Percentiles rank a stretch among this genome's conserved stretches.
Conservation (phyloP, 2,113 vertebrate genomes). For the Coreoperca whiteheadi region DNA sequence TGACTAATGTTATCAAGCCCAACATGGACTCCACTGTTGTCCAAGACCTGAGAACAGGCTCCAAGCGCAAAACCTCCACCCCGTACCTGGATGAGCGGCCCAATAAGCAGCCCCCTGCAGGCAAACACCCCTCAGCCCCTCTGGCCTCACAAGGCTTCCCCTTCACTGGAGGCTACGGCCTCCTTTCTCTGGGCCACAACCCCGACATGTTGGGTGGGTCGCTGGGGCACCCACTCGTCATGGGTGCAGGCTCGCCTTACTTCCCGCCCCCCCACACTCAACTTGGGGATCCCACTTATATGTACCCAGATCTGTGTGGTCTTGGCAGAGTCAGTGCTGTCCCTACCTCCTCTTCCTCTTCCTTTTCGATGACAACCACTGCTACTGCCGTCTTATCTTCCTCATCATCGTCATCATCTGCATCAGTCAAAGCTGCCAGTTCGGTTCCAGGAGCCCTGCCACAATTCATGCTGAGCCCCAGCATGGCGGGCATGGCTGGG, state of each 20-base stretch:
- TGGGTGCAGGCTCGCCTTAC: conserved; percentile 89
- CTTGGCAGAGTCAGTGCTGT: conserved; percentile 44
- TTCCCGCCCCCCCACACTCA: conserved; percentile 88
- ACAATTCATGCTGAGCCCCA: conserved; percentile 90
- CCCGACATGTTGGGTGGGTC: conserved; percentile 89
- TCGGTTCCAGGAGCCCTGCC: conserved; percentile 88
- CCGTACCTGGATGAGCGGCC: conserved; percentile 83
- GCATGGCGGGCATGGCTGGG: conserved; percentile 85
- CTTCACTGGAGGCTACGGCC: conserved; percentile 87
- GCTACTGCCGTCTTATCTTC: conserved; percentile 51
- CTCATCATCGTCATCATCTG: conserved; percentile 84
- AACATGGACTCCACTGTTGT: conserved; percentile 77
- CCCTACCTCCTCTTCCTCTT: conserved; percentile 82
- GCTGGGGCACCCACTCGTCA: conserved; percentile 89
- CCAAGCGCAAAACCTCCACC: conserved; percentile 88
- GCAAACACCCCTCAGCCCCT: conserved; percentile 83
- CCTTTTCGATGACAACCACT: conserved; percentile 84
- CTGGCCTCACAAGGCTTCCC: conserved; percentile 89
- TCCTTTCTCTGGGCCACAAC: conserved; percentile 90
- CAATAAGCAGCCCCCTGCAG: conserved; percentile 85
- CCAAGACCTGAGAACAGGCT: conserved; percentile 87
- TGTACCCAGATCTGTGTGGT: conserved; percentile 88
- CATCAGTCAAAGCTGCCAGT: conserved; percentile 86
- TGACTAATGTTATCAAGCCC: conserved; percentile 66
- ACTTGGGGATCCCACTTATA: conserved; percentile 88